A percentile compares a stretch with the other conserved stretches of the same genome.
Evolutionary conservation across 2,797 vertebrate genomes (phyloP).

Genomic region (Semaprochilodus insignis): DNA sequence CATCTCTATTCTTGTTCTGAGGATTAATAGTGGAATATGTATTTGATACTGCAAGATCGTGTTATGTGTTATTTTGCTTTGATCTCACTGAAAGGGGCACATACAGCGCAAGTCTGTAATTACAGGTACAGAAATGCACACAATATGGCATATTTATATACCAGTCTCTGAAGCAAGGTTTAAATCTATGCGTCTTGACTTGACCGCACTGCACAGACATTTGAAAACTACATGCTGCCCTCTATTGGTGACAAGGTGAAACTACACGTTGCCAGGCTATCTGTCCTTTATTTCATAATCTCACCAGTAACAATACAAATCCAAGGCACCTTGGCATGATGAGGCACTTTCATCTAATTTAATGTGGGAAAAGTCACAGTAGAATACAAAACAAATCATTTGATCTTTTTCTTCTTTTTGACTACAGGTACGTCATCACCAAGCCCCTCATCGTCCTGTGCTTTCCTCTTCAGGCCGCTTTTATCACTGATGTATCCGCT

Average conservation of each 20-base stretch:
- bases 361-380: neutral
- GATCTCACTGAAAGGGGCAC: neutral
- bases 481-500: conserved; percentile 85
- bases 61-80: neutral
- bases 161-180: too few relatives aligned
- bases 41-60: neutral
- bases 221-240: conserved; percentile 47
- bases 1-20: neutral
- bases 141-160: too few relatives aligned
- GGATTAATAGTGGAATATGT: neutral
- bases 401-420: conserved; percentile 73
- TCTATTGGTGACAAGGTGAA: conserved; percentile 46
- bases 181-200: too few relatives aligned
- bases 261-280: neutral
- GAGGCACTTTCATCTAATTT: neutral
- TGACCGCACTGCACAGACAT: neutral
- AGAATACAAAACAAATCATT: conserved; percentile 24
- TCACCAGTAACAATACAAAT: neutral
- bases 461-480: conserved; percentile 80
- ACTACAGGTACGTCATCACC: conserved; percentile 64
- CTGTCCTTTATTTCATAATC: neutral
- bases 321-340: neutral
- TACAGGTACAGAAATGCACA: too few relatives aligned
- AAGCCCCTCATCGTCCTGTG: conserved; percentile 48
- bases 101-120: neutral